Evolutionary conservation across 2,888 invertebrate genomes (phyloP).

Genomic region (Diaperis boleti): DNA sequence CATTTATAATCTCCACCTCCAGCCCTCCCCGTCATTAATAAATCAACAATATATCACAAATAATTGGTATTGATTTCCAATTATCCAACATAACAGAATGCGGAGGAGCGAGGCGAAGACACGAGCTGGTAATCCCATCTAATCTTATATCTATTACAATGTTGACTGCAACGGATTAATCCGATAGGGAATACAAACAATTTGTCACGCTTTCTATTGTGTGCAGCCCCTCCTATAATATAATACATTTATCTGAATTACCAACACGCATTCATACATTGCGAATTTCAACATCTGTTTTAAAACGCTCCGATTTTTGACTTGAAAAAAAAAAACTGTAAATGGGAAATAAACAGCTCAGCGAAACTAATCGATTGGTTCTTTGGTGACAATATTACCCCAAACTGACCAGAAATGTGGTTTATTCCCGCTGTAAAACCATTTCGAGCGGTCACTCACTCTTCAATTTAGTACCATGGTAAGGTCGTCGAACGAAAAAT

Average conservation of each 20-base stretch:
- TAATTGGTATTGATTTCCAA: constrained; percentile 64
- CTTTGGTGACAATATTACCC: constrained; percentile 51
- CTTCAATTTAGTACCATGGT: constrained; percentile 6
- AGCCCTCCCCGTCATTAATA: constrained; percentile 55
- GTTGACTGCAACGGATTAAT: constrained; percentile 65
- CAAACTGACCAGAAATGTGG: constrained; percentile 54
- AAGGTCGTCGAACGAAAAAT: constrained; percentile 36
- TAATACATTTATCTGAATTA: constrained; percentile 64
- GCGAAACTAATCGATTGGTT: constrained; percentile 54
- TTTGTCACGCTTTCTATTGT: constrained; percentile 64
- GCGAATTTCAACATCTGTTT: constrained; percentile 35
- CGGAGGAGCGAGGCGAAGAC: constrained; percentile 44
- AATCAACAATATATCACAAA: constrained; percentile 60
- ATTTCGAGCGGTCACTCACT: constrained; percentile 29
- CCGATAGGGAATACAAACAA: constrained; percentile 64
- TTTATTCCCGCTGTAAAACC: constrained; percentile 47
- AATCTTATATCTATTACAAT: constrained; percentile 65
- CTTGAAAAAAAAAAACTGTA: background rate
- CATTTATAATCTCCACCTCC: background rate
- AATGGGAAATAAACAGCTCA: constrained; percentile 32
- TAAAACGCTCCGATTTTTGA: constrained; percentile 10
- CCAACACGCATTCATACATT: constrained; percentile 45
- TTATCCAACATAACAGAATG: constrained; percentile 54
- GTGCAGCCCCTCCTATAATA: constrained; percentile 57
- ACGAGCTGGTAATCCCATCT: constrained; percentile 55